A percentile compares a stretch with the other conserved stretches of the same genome.
These are phyloP conservation scores for Furcifer pardalis DNA, from an alignment of 2,797 vertebrate genomes.

Conservation along the genomic window DNA sequence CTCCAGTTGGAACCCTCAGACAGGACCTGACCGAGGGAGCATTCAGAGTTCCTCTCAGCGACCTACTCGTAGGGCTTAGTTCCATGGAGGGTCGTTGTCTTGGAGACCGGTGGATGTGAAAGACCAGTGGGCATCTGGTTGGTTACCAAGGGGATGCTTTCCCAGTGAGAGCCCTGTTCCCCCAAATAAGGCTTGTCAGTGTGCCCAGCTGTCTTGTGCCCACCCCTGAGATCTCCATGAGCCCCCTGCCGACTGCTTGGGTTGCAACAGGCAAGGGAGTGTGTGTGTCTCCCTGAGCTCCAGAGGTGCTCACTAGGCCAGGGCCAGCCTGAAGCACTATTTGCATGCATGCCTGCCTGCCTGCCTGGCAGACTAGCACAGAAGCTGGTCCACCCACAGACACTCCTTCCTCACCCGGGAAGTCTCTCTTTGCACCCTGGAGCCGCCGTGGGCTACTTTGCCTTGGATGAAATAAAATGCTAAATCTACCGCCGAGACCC, in stretches of 20 bases:
- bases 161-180: no score
- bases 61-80: no score
- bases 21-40: no score
- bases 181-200: no score
- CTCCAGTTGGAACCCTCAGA: no score
- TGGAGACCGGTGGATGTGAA: neutral
- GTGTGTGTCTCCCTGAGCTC: no score
- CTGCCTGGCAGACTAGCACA: neutral
- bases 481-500: constrained; percentile 65
- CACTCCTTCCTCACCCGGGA: constrained; percentile 35
- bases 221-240: neutral
- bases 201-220: neutral
- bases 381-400: constrained; percentile 34
- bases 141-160: no score
- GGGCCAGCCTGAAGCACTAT: neutral
- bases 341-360: neutral
- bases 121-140: no score
- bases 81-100: no score
- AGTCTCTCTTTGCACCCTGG: constrained; percentile 67
- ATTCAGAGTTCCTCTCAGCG: no score
- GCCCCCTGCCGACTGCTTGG: no score
- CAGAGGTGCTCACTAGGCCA: neutral
- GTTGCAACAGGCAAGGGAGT: no score
- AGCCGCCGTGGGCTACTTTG: constrained; percentile 71
- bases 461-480: constrained; percentile 76